These are phyloP conservation scores for Gambusia holbrooki DNA, from an alignment of 2,113 vertebrate species.

Conservation along the genomic window DNA sequence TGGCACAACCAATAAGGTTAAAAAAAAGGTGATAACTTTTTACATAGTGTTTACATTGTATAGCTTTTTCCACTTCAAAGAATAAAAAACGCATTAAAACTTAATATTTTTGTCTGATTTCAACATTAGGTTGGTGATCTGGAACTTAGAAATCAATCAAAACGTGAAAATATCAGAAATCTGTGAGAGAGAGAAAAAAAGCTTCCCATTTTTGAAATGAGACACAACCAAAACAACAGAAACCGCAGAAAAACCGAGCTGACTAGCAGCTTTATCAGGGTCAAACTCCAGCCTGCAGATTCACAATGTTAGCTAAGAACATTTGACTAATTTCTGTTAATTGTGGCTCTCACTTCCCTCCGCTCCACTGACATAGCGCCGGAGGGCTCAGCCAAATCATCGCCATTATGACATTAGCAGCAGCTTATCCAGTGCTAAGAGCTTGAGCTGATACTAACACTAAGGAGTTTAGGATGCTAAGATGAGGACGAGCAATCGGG, in stretches of 20 bases:
- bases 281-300: conserved; percentile 57
- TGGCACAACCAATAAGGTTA: background rate
- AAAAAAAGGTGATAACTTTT: background rate
- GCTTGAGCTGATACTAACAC: conserved; percentile 81
- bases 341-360: conserved; percentile 70
- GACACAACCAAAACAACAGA: conserved; percentile 26
- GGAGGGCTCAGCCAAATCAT: conserved; percentile 79
- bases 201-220: conserved; percentile 29
- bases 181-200: background rate
- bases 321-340: conserved; percentile 78
- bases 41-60: background rate
- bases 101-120: background rate
- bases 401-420: conserved; percentile 81
- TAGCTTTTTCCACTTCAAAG: background rate
- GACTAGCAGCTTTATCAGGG: conserved; percentile 44
- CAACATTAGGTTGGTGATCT: too few relatives aligned
- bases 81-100: background rate
- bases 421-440: conserved; percentile 80
- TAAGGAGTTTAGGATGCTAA: conserved; percentile 81
- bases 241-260: conserved; percentile 46
- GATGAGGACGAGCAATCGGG: conserved; percentile 73
- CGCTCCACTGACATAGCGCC: conserved; percentile 73
- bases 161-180: too few relatives aligned
- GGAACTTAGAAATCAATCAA: too few relatives aligned
- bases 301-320: conserved; percentile 58